phyloP scores from a whole-genome alignment of 2,797 vertebrate genomes.

The Danio tinwini region DNA sequence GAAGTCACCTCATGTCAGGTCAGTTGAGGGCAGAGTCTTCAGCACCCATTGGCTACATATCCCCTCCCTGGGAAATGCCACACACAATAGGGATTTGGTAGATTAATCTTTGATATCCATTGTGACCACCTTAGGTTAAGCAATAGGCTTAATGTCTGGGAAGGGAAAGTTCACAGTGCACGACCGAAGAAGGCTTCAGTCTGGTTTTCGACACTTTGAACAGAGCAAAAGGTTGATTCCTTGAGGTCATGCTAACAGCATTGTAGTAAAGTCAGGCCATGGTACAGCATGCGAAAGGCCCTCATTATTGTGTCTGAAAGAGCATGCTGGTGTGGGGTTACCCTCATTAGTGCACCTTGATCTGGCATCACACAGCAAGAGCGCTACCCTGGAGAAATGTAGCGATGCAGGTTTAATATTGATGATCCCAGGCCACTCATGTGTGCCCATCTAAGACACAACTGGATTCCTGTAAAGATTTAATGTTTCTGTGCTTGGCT shows the following conservation, averaged over 20 bases:
- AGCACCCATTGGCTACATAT: background rate
- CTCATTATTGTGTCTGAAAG: constrained; percentile 42
- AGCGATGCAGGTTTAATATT: constrained; percentile 47
- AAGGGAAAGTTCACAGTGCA: background rate
- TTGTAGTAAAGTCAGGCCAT: constrained; percentile 11
- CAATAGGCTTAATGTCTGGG: constrained; percentile 13
- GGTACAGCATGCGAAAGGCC: constrained; percentile 32
- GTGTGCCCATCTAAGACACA: background rate
- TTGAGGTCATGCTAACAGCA: constrained; percentile 5
- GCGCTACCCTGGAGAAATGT: constrained; percentile 12
- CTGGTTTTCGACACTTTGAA: background rate
- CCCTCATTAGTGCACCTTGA: constrained; percentile 44
- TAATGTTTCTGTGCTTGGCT: background rate
- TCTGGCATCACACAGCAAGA: constrained; percentile 8
- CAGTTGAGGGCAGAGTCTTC: constrained; percentile 21
- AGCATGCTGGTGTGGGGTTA: constrained; percentile 44
- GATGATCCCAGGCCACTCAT: constrained; percentile 29
- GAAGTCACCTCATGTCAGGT: constrained; percentile 32
- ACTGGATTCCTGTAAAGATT: background rate
- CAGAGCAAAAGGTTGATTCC: background rate
- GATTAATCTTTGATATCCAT: constrained; percentile 5
- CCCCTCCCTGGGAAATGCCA: background rate
- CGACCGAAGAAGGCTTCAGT: background rate
- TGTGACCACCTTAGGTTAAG: background rate
- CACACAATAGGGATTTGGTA: constrained; percentile 2